A percentile compares a stretch with the other conserved stretches of the same genome.
phyloP scores from a whole-genome alignment of 2,113 vertebrate species.

The Solenodon paradoxus region DNA sequence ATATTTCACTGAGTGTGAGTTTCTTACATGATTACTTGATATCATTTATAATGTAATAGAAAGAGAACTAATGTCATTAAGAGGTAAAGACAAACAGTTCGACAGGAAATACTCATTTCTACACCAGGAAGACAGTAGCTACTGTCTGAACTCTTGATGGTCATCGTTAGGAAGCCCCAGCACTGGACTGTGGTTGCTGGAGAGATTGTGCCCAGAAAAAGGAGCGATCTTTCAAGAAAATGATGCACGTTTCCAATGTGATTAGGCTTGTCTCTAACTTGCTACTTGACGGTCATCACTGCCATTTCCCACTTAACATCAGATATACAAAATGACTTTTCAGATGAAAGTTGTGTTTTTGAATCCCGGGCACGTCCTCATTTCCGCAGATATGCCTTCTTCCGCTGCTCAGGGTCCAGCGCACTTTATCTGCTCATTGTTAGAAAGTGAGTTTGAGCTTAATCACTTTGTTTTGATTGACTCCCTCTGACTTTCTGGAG shows the following conservation, averaged over 20 bases:
- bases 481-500: background rate
- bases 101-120: conserved; percentile 64
- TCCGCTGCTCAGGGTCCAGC: background rate
- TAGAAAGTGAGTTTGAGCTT: background rate
- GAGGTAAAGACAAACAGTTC: conserved; percentile 46
- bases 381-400: conserved; percentile 49
- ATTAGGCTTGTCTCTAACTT: background rate
- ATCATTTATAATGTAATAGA: conserved; percentile 32
- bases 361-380: conserved; percentile 54
- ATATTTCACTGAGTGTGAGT: background rate
- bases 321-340: conserved; percentile 33
- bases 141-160: conserved; percentile 51
- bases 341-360: conserved; percentile 42
- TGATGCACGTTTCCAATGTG: background rate
- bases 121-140: conserved; percentile 41
- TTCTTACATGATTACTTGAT: background rate
- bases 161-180: background rate
- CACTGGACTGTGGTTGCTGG: background rate
- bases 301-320: background rate
- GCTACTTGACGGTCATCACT: conserved; percentile 31
- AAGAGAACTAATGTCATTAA: conserved; percentile 32
- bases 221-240: background rate
- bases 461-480: background rate
- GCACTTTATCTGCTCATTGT: background rate
- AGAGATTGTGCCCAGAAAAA: conserved; percentile 28